Base-by-base conservation (phyloP, 2,797 vertebrate species). In the Heterohyrax brucei region DNA sequence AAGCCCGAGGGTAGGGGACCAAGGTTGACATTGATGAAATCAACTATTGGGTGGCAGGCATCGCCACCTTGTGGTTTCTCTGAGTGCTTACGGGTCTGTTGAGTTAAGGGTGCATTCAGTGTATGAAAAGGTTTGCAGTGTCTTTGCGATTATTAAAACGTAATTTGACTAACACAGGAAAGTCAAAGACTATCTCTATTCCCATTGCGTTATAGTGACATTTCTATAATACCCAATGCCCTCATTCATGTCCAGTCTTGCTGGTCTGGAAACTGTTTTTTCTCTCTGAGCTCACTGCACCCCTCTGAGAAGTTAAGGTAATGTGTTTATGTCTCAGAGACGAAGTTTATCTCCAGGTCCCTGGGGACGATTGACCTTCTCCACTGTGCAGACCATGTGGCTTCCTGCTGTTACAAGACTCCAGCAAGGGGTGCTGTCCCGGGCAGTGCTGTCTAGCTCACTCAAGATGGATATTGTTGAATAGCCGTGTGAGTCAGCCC, bases 61-160 rank as follows among this genome's bases (percentile, higher is more conserved):
- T 93, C n/a, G 92, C 97, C 97, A 93, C 86, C 95, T 94, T 44
- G 97, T 96, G 97, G 95, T 70, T 22, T 18, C 21, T 90, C 39
- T 39, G 39, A 39, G 39, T 39, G 24, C 44, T 24, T 30, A 28
- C 12, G 21, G 62, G 75, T 73, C 83, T 7, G 24, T 30, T 13
- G 19, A 56, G 5, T 24, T 46, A n/a, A 26, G 46, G 50, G 14
- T 19, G 2, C 0, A 0, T 13, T 72, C 14, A 2, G 16, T 14
- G 33, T 10, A 1, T 77, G 59, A 81, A 48, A 48, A 3, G 44
- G 2, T 39, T 73, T 26, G 68, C 56, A 75, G 3, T 61, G n/a
- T 56, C 70, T 93, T 73, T 39, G 77, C 56, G 48, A 62, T 24
- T 0, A 5, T 10, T 16, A 72, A 81, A 78, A 50, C 5, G 39